A percentile compares a stretch with the other conserved stretches of the same genome.
phyloP scores from a whole-genome alignment of 2,888 invertebrate genomes.

The Latheticus oryzae region DNA sequence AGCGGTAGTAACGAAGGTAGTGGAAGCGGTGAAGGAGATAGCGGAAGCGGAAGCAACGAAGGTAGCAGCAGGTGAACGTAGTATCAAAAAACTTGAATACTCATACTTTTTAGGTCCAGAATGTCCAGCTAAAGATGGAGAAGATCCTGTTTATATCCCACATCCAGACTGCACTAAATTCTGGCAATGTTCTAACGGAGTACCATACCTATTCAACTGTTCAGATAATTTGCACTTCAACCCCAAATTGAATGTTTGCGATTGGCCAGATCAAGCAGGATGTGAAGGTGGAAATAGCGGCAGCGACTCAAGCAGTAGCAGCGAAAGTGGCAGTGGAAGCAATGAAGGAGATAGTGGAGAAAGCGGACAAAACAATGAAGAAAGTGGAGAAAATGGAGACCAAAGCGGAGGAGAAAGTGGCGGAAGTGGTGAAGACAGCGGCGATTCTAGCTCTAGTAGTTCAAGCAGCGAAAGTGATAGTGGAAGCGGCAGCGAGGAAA shows the following conservation, averaged over 20 bases:
- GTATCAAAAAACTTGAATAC: no score
- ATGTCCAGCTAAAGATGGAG: slow-evolving; percentile 3
- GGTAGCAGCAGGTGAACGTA: no score
- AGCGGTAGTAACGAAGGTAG: no score
- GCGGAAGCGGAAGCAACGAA: no score
- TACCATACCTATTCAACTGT: not conserved
- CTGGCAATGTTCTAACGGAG: slow-evolving; percentile 8
- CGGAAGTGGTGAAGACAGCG: not conserved
- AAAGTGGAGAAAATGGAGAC: not conserved
- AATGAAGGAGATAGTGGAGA: not conserved
- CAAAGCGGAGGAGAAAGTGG: slow-evolving; percentile 56
- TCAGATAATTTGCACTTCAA: slow-evolving; percentile 6
- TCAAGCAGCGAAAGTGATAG: not conserved
- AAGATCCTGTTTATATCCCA: slow-evolving; percentile 1
- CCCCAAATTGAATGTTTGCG: slow-evolving; percentile 9
- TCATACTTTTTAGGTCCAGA: not conserved
- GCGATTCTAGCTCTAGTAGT: not conserved
- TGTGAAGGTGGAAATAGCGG: not conserved
- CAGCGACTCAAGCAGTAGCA: not conserved
- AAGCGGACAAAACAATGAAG: not conserved
- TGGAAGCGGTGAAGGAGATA: no score
- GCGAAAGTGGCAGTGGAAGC: not conserved
- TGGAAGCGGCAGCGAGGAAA: not conserved
- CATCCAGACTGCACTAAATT: slow-evolving; percentile 9
- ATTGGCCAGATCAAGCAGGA: slow-evolving; percentile 9